Evolutionary conservation across 23 tunicate genomes (phyloP).

Genomic region (Styela plicata): DNA sequence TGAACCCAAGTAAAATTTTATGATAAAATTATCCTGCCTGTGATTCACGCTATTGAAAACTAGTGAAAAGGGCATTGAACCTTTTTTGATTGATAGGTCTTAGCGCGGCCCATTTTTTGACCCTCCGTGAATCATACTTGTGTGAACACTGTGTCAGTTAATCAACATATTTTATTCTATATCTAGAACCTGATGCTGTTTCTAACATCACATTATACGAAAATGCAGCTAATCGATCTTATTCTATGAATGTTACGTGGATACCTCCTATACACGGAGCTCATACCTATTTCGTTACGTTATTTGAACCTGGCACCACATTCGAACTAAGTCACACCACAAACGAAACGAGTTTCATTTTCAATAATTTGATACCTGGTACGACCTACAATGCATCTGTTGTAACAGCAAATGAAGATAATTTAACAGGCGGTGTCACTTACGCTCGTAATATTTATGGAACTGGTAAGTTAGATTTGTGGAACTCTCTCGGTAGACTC

Average conservation of each 20-base stretch:
- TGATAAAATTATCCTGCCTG: too few species aligned
- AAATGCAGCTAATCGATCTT: neutral
- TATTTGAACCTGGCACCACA: neutral
- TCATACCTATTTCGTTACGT: neutral
- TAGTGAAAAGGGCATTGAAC: too few species aligned
- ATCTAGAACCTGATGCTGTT: neutral
- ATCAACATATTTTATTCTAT: too few species aligned
- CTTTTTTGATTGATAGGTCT: too few species aligned
- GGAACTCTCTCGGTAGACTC: neutral
- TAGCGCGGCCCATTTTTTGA: too few species aligned
- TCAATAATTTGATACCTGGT: slow-evolving; percentile 29
- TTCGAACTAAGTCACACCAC: neutral
- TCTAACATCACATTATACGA: neutral
- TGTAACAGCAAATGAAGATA: neutral
- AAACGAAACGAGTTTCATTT: neutral
- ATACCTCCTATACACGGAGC: neutral
- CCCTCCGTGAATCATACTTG: too few species aligned
- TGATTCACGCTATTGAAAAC: too few species aligned
- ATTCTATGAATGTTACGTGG: slow-evolving; percentile 25
- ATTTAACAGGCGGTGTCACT: neutral
- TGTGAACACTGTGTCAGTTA: too few species aligned
- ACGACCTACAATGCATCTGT: slow-evolving; percentile 27
- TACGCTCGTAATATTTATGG: neutral
- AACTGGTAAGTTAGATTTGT: neutral
- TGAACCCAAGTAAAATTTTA: too few species aligned